Conservation (phyloP, 2,113 vertebrate species). For the Myotis davidii region DNA sequence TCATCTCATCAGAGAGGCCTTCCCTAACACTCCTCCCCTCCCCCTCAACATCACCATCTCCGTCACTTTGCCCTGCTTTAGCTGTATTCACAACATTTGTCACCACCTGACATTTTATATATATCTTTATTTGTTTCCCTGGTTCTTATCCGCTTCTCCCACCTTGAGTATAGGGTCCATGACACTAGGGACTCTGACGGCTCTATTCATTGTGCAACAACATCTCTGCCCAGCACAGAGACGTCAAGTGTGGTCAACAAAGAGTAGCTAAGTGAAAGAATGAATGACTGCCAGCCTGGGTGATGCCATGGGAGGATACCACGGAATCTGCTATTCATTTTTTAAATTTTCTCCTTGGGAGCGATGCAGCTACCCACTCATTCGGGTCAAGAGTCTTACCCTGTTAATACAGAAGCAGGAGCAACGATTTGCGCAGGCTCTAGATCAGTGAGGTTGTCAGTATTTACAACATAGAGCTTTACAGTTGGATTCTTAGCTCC, state of each 20-base stretch:
- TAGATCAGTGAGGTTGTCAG: accelerated
- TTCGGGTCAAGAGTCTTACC: slow-evolving; percentile 79
- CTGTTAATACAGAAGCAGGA: slow-evolving; percentile 77
- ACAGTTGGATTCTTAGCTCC: slow-evolving; percentile 88
- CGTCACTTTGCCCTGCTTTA: neutral
- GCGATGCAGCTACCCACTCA: neutral
- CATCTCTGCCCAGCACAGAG: neutral
- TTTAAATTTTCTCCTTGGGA: neutral
- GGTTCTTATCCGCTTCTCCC: neutral
- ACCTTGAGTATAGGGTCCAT: neutral
- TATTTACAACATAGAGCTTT: slow-evolving; percentile 83
- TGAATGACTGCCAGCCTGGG: neutral
- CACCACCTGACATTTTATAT: neutral
- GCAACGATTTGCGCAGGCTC: slow-evolving; percentile 66
- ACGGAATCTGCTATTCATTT: neutral
- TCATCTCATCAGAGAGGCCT: neutral
- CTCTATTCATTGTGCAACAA: neutral
- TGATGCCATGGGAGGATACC: neutral
- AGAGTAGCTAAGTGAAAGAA: neutral
- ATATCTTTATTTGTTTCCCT: neutral
- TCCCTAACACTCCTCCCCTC: too few relatives aligned
- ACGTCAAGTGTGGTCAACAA: neutral
- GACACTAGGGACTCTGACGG: neutral
- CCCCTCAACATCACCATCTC: neutral
- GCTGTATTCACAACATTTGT: neutral